These are phyloP conservation scores for Cactoblastis cactorum DNA, from an alignment of 2,888 invertebrate species.

Conservation along the genomic window DNA sequence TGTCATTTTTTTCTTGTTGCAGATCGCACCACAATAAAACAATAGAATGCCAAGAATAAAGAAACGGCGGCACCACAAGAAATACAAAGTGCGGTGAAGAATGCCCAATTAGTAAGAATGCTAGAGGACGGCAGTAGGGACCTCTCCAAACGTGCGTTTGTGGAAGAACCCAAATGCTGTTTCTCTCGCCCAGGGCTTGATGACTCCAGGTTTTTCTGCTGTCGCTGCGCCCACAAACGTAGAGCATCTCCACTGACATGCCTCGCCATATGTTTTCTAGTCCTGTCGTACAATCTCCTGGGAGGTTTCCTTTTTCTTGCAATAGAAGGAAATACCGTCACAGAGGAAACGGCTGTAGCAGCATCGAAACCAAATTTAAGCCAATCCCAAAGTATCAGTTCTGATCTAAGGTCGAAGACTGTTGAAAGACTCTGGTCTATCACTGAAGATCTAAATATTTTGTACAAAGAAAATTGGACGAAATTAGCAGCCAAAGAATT, in stretches of 20 bases:
- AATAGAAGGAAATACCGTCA: constrained; percentile 83
- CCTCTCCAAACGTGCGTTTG: constrained; percentile 30
- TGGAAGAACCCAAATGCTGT: constrained; percentile 39
- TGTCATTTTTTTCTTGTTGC: constrained; percentile 16
- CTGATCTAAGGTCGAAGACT: constrained; percentile 82
- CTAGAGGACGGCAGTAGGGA: constrained; percentile 39
- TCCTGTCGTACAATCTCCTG: constrained; percentile 93
- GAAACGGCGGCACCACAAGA: constrained; percentile 48
- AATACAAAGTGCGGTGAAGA: constrained; percentile 54
- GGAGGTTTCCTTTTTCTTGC: constrained; percentile 95
- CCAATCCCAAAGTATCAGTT: constrained; percentile 69
- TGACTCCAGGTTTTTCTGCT: constrained; percentile 48
- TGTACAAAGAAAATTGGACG: constrained; percentile 96
- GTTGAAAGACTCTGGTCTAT: constrained; percentile 92
- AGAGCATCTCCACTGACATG: constrained; percentile 85
- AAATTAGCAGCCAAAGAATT: constrained; percentile 92
- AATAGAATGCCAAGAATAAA: constrained; percentile 44
- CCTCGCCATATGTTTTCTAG: constrained; percentile 89
- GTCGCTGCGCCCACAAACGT: constrained; percentile 67
- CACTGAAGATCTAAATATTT: constrained; percentile 91
- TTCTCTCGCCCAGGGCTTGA: constrained; percentile 29
- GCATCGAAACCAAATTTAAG: constrained; percentile 82
- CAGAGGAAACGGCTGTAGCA: constrained; percentile 81
- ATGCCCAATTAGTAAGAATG: constrained; percentile 33
- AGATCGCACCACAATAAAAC: constrained; percentile 15